Base-by-base conservation (phyloP, 2,113 vertebrate species). In the Pollachius pollachius region DNA sequence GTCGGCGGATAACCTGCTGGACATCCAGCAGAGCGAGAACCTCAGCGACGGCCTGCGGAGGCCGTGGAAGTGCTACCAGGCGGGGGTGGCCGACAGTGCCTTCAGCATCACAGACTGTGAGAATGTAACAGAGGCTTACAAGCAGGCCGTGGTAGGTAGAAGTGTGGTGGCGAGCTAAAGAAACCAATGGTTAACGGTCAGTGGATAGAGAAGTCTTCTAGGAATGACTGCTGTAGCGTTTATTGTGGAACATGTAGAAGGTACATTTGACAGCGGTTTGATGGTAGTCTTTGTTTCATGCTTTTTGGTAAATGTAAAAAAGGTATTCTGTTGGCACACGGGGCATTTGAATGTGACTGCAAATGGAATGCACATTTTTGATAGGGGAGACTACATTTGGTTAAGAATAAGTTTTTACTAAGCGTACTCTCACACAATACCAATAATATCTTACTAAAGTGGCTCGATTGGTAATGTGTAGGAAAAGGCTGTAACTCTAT, bases 1-100 rank as follows among this genome's bases (percentile, higher is more conserved):
- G 48, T 99, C 97, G 0, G 95, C 92, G 0, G 95, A 98, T 75
- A 92, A 95, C 87, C 93, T 99, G 0, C 81, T 94, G 15, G 91
- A 91, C 34, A 90, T 96, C 17, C 87, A 87, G 8, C 90, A 91
- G 17, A 74, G 86, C 1, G 67, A 88, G 70, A 59, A 75, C 12
- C 79, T 85, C 6, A 54, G 74, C 0, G 71, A 82, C 0, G 73
- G 87, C 30, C 23, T 73, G 18, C 71, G 81, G 58, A 75, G 83
- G 61, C 69, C 79, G 37, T 91, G 88, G 87, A 78, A 80, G 60
- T 94, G 93, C 88, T 95, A 92, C 79, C 85, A 77, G 80, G 78
- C 70, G 11, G 89, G 65, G 15, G 88, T 84, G 74, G 82, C 4
- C 66, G 90, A 79, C 89, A 96, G 92, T 66, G 90, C 89, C 83